Base-by-base conservation (phyloP, 2,888 invertebrate genomes). In the Philereme transversata region DNA sequence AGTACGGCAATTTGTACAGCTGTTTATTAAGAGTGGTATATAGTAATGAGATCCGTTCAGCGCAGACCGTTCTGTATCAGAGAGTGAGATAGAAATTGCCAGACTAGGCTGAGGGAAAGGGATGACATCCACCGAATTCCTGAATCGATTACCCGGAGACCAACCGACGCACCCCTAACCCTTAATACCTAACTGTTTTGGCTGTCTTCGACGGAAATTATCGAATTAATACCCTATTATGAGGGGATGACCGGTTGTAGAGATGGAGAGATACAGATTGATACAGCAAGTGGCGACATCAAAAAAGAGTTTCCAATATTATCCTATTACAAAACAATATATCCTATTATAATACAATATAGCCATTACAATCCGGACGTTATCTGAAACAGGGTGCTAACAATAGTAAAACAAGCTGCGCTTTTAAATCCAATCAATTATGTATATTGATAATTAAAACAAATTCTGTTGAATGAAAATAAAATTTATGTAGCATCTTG, bases 81-180 rank as follows among this genome's bases (percentile, higher is more conserved):
- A 83, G 70, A 58, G 82, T 79, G 84, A 86, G 55, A 22, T 22
- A 51, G 71, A 62, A 57, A 49, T 50, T 55, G 56, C 58, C 65
- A 72, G 71, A 67, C 75, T 64, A 63, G 62, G 44, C 4, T 60
- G 74, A 65, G 82, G 52, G 84, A 87, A 70, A 78, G 83, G 71
- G 87, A 79, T 66, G 67, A 79, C 79, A 83, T 83, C 82, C 89
- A 22, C 22, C 82, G 83, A 87, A 88, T 87, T 79, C 78, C 74
- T 68, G 77, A 85, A 90, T 90, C 90, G 90, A 90, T 91, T 87
- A 85, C 74, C 81, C 68, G 77, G 76, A 80, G 81, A 73, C 82
- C 78, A 77, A 80, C 64, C 73, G 63, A 68, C 77, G 74, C 86
- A 83, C 88, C 87, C 88, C 82, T 82, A 80, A 83, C 88, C 87